Base-by-base conservation (phyloP, 1,140 invertebrate species). In the Aphelenchoides avenae region DNA sequence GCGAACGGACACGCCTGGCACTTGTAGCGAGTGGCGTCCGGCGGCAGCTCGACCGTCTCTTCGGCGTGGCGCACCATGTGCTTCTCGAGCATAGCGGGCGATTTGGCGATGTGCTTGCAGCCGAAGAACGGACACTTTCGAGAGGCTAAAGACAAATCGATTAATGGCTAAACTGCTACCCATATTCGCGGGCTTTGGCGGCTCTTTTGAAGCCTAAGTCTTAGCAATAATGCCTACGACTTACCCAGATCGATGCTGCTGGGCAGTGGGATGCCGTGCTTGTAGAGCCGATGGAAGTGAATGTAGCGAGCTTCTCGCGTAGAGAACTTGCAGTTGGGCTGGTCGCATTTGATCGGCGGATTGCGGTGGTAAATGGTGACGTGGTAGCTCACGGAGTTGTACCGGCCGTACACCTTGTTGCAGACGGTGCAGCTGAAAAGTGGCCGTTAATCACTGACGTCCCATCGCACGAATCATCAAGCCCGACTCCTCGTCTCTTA, bases 351-450 rank as follows among this genome's bases (percentile, higher is more conserved):
- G 26, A 75, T 75, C 24, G 73, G 73, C 11, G 73, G 73, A 57
- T 75, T 75, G 31, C 73, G 65, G 30, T 75, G 73, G 52, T 75
- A 75, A 31, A 75, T 75, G 22, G 73, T 75, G 9, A 75, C 73
- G 43, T 75, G 73, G 49, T 73, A 60, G 20, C 34, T 55, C 13
- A 76, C 70, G 13, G 70, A 73, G 60, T 75, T 75, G 64, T 75
- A 75, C 5, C 75, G 62, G 7, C 75, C 75, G 52, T 75, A 75
- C 13, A 75, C 60, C 59, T 77, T 75, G 47, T 66, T 64, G 54
- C 75, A 75, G n/a, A 75, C 57, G 26, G 64, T 73, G 30, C 57
- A 60, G 11, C 46, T n/a, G n/a, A n/a, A n/a, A n/a, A n/a, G n/a
- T n/a, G n/a, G n/a, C 48, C 37, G 27, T 6, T 27, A 5, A 5